Percentiles rank a stretch among this genome's conserved stretches.
Evolutionary conservation across 2,113 vertebrate species (phyloP).

Genomic region (cattle (Bos taurus)): DNA sequence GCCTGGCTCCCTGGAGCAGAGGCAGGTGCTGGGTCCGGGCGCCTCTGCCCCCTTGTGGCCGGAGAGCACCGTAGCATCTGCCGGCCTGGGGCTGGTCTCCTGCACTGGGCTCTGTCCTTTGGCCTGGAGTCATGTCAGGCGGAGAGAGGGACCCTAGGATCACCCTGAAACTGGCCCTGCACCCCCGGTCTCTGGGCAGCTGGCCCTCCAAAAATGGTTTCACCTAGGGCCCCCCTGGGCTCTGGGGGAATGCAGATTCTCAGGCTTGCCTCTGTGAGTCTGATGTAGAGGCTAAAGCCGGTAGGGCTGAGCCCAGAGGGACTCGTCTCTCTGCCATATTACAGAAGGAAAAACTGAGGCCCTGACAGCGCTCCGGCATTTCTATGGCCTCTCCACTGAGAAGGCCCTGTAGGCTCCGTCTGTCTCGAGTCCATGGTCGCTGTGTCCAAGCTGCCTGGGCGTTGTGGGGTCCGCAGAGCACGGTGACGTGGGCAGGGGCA

Average conservation of each 20-base stretch:
- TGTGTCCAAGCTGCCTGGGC: neutral
- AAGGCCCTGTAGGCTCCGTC: neutral
- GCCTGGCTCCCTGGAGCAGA: neutral
- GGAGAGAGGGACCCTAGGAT: neutral
- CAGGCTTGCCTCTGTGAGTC: rapidly evolving
- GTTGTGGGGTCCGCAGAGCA: neutral
- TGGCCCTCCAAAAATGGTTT: rapidly evolving
- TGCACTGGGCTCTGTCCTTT: neutral
- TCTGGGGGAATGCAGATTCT: rapidly evolving
- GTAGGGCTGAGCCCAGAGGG: neutral
- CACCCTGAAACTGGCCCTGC: neutral
- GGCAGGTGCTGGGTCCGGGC: neutral
- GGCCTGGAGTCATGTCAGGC: neutral
- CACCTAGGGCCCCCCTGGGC: rapidly evolving
- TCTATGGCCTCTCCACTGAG: too few species aligned
- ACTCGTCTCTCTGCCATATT: neutral
- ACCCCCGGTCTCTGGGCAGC: neutral
- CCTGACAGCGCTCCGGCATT: neutral
- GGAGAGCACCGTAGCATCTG: neutral
- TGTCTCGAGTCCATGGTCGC: neutral
- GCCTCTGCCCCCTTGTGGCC: slow-evolving; percentile 68
- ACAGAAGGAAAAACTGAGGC: neutral
- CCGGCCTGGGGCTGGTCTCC: neutral
- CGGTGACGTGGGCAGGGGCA: neutral
- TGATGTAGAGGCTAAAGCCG: too few species aligned